Percentiles rank a stretch among this genome's conserved stretches.
phyloP scores from a whole-genome alignment of 1,140 invertebrate species.

The Drosophila aff. region DNA sequence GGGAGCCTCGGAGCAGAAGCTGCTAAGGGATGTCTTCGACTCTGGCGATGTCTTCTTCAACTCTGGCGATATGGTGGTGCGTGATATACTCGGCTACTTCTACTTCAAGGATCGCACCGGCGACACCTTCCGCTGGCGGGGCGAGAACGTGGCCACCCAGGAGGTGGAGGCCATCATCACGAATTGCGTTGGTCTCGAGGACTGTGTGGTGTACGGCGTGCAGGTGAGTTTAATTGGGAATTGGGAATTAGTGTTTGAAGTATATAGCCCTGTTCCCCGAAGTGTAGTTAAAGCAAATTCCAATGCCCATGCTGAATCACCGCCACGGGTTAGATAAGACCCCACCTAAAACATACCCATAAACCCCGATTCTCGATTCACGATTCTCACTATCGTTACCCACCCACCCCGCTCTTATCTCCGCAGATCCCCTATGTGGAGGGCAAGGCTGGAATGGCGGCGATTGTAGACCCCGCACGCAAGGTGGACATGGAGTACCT shows the following conservation, averaged over 20 bases:
- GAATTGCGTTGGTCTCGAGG: slow-evolving; percentile 90
- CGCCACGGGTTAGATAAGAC: slow-evolving; percentile 14
- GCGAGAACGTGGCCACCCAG: slow-evolving; percentile 98
- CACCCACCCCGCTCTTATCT: slow-evolving; percentile 38
- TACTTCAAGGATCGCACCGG: slow-evolving; percentile 98
- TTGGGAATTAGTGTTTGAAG: not conserved
- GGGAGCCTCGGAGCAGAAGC: slow-evolving; percentile 96
- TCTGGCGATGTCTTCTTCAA: slow-evolving; percentile 96
- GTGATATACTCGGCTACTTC: slow-evolving; percentile 96
- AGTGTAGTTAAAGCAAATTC: slow-evolving; percentile 4
- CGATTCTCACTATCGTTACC: slow-evolving; percentile 15
- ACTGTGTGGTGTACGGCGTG: slow-evolving; percentile 94
- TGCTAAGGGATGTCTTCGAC: slow-evolving; percentile 93
- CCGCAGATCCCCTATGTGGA: slow-evolving; percentile 91
- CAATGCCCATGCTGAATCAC: slow-evolving; percentile 19
- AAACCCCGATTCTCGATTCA: slow-evolving; percentile 8
- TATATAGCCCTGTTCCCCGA: not conserved
- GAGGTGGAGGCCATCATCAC: slow-evolving; percentile 97
- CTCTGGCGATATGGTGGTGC: slow-evolving; percentile 96
- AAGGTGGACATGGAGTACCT: slow-evolving; percentile 89
- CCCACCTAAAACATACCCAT: slow-evolving; percentile 15
- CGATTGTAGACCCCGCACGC: slow-evolving; percentile 92
- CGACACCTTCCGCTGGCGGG: slow-evolving; percentile 97
- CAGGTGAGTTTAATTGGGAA: slow-evolving; percentile 87
- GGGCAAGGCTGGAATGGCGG: slow-evolving; percentile 98